Percentiles rank a stretch among this genome's conserved stretches.
These are phyloP conservation scores for Hippopotamyrus pictus DNA, from an alignment of 2,797 vertebrate species.

Conservation along the genomic window DNA sequence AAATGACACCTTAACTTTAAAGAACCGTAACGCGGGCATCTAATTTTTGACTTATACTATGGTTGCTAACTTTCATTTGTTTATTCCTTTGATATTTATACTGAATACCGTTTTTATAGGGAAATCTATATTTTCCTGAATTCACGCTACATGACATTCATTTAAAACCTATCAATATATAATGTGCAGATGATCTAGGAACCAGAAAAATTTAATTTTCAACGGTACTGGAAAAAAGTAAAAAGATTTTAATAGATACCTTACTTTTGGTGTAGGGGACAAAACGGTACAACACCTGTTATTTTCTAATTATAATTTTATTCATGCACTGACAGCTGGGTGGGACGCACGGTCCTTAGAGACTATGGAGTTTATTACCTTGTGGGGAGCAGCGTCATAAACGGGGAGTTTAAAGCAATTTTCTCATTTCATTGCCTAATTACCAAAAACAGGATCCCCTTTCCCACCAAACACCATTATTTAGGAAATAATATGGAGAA, in stretches of 20 bases:
- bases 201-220: not conserved
- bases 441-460: not conserved
- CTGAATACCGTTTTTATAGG: not conserved
- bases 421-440: not conserved
- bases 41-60: not conserved
- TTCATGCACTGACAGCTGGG: not conserved
- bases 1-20: not conserved
- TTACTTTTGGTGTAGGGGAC: not conserved
- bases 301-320: not conserved
- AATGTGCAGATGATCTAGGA: not conserved
- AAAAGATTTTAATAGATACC: not conserved
- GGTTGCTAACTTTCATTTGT: not conserved
- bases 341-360: not conserved
- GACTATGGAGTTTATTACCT: not conserved
- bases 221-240: not conserved
- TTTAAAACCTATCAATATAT: not conserved
- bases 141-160: not conserved
- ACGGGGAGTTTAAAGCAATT: not conserved
- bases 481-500: not conserved
- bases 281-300: not conserved
- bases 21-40: not conserved
- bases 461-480: not conserved
- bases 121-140: not conserved
- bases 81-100: not conserved
- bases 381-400: not conserved